Evolutionary conservation across 2,113 vertebrate species (phyloP).

Genomic region (Climacteris rufus): DNA sequence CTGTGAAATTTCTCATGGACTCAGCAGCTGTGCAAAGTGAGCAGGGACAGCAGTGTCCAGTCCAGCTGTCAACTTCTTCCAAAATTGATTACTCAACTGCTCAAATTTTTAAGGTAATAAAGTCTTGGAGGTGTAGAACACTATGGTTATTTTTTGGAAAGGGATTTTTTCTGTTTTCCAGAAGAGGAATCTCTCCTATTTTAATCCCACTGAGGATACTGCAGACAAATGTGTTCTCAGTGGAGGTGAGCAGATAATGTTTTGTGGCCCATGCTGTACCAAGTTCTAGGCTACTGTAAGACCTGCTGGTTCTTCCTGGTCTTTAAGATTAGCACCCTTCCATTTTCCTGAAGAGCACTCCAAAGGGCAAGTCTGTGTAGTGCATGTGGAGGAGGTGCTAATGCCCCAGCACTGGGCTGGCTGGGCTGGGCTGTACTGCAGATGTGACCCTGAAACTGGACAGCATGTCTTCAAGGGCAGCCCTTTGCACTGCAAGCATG

Average conservation of each 20-base stretch:
- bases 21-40: not conserved
- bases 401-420: not conserved
- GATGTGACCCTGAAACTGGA: not conserved
- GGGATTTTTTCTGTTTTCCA: not conserved
- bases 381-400: not conserved
- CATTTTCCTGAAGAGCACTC: not conserved
- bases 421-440: not conserved
- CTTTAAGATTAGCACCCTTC: not conserved
- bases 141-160: not conserved
- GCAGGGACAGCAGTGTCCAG: not conserved
- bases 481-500: not conserved
- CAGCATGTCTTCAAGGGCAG: not conserved
- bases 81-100: not conserved
- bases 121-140: not conserved
- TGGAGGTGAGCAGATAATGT: not conserved
- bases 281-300: not conserved
- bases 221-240: not conserved
- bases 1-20: not conserved
- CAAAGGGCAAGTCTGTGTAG: accelerated
- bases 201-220: not conserved
- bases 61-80: not conserved
- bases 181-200: not conserved
- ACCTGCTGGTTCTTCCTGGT: not conserved
- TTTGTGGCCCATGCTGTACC: not conserved
- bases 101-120: not conserved